These are phyloP conservation scores for Pelodiscus sinensis DNA, from an alignment of 2,113 vertebrate species.

Conservation along the genomic window DNA sequence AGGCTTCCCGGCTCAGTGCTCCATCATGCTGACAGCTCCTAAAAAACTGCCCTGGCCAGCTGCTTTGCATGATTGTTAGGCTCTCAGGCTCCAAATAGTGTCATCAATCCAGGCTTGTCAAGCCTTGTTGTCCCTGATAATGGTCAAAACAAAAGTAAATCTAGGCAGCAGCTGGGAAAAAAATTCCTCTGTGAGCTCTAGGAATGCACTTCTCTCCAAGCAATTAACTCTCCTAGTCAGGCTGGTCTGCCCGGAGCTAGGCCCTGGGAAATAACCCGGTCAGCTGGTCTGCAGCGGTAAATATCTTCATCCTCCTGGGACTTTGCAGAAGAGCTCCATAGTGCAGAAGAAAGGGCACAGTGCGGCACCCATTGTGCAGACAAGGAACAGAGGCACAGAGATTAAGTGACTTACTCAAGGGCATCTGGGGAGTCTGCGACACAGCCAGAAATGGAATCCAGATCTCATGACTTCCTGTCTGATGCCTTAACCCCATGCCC, in stretches of 20 bases:
- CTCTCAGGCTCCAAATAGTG: slow-evolving; percentile 52
- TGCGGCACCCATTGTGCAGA: background rate
- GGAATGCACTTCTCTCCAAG: background rate
- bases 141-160: slow-evolving; percentile 40
- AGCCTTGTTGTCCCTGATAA: slow-evolving; percentile 46
- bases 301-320: background rate
- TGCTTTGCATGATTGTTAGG: slow-evolving; percentile 59
- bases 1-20: slow-evolving; percentile 27
- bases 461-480: background rate
- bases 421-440: background rate
- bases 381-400: background rate
- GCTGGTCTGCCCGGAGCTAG: background rate
- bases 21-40: slow-evolving; percentile 57
- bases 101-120: slow-evolving; percentile 61
- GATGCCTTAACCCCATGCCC: background rate
- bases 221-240: slow-evolving; percentile 19
- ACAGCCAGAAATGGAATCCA: background rate
- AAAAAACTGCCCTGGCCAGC: slow-evolving; percentile 51
- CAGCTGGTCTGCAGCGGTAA: background rate
- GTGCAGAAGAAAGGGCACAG: background rate
- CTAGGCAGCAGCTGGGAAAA: slow-evolving; percentile 23
- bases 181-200: background rate
- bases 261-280: background rate
- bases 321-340: background rate
- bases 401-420: background rate